A percentile compares a stretch with the other conserved stretches of the same genome.
Evolutionary conservation across 2,797 vertebrate species (phyloP).

Genomic region (Phoxinus dragarum): DNA sequence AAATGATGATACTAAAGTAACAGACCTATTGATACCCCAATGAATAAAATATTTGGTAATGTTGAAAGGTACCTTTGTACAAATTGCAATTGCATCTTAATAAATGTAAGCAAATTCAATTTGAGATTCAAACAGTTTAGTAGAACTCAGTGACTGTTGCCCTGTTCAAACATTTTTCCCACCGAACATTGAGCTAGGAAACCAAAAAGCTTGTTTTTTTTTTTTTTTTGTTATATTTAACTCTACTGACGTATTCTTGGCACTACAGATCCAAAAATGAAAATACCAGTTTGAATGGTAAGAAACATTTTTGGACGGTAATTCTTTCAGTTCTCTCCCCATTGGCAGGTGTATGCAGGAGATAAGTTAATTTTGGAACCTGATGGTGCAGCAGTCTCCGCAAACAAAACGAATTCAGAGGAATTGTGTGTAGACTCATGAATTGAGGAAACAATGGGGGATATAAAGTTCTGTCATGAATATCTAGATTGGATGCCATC

Average conservation of each 20-base stretch:
- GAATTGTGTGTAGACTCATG: constrained; percentile 3
- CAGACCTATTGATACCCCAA: background rate
- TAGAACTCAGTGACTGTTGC: background rate
- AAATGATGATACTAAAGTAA: background rate
- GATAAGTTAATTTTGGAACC: constrained; percentile 20
- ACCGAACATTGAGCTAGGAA: background rate
- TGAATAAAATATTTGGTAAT: background rate
- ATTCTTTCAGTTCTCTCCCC: background rate
- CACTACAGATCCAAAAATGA: background rate
- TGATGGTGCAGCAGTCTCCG: background rate
- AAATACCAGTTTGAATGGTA: background rate
- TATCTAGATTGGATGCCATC: background rate
- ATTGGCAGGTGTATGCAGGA: constrained; percentile 24
- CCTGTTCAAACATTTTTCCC: background rate
- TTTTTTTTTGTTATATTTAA: background rate
- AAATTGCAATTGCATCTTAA: background rate
- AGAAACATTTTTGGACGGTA: constrained; percentile 10
- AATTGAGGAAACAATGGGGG: background rate
- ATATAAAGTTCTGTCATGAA: background rate
- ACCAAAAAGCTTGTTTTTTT: background rate
- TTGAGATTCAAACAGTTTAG: background rate
- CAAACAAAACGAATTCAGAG: background rate
- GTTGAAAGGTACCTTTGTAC: background rate
- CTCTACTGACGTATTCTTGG: constrained; percentile 5
- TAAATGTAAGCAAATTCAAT: background rate